phyloP scores from a whole-genome alignment of 2,797 vertebrate genomes.

The Acipenser ruthenus region DNA sequence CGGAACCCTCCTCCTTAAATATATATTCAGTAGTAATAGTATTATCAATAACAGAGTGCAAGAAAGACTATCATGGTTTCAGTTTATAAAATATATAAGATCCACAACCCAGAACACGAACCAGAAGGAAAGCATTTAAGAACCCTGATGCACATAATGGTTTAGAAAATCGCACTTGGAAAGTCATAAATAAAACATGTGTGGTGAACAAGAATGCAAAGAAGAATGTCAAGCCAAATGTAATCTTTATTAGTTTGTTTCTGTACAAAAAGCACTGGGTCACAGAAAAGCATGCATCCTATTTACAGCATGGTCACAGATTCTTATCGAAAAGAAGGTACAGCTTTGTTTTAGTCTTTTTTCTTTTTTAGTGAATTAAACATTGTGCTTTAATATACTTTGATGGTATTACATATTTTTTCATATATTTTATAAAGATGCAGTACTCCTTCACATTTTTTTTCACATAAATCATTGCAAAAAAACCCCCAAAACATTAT shows the following conservation, averaged over 20 bases:
- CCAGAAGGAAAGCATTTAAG: no score
- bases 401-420: constrained; percentile 58
- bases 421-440: constrained; percentile 63
- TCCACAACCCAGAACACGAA: no score
- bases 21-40: no score
- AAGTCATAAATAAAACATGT: no score
- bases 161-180: no score
- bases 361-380: constrained; percentile 55
- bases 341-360: constrained; percentile 13
- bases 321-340: constrained; percentile 30
- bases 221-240: constrained; percentile 58
- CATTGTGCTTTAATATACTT: constrained; percentile 76
- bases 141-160: no score
- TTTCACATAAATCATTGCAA: constrained; percentile 46
- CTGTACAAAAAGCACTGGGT: constrained; percentile 72
- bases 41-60: no score
- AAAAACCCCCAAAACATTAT: constrained; percentile 25
- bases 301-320: constrained; percentile 66
- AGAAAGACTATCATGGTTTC: no score
- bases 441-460: constrained; percentile 46
- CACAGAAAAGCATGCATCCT: constrained; percentile 66
- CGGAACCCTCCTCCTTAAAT: no score
- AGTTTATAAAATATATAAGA: no score
- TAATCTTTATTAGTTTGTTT: constrained; percentile 74
- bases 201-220: no score